Percentiles rank a stretch among this genome's conserved stretches.
Conservation (phyloP, 1,140 invertebrate genomes). For the Eubasilissa regina region DNA sequence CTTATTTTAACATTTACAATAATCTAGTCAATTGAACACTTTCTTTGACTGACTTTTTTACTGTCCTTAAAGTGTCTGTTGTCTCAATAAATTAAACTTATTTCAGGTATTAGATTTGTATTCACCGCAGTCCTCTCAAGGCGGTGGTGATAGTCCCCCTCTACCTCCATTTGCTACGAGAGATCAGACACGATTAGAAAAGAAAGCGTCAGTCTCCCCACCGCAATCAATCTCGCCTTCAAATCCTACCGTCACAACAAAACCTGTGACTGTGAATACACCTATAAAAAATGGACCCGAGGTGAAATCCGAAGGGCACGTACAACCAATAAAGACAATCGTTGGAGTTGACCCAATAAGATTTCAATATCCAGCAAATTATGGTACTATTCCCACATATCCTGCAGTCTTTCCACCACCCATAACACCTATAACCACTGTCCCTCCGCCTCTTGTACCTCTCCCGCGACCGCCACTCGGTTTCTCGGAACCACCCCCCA, state of each 20-base stretch:
- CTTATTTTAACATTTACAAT: no score
- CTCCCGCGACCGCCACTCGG: constrained; percentile 47
- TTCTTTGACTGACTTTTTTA: no score
- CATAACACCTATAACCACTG: constrained; percentile 64
- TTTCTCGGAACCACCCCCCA: constrained; percentile 58
- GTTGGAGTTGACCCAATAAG: constrained; percentile 58
- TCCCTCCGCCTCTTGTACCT: constrained; percentile 59
- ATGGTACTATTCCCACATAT: constrained; percentile 63
- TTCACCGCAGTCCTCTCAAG: constrained; percentile 77
- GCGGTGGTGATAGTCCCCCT: constrained; percentile 77
- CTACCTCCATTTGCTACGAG: constrained; percentile 62
- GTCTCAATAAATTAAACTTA: not conserved
- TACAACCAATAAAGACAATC: constrained; percentile 62
- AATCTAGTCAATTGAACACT: no score
- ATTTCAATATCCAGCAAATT: constrained; percentile 63
- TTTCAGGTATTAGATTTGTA: constrained; percentile 87
- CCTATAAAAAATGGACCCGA: constrained; percentile 69
- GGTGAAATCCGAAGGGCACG: constrained; percentile 63
- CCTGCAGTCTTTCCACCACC: constrained; percentile 64
- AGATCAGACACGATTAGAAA: constrained; percentile 68
- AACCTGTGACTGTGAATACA: constrained; percentile 61
- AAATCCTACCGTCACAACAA: constrained; percentile 62
- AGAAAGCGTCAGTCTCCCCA: constrained; percentile 70
- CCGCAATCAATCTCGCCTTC: constrained; percentile 70
- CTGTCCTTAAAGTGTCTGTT: no score